Evolutionary conservation across 2,113 vertebrate genomes (phyloP), one percentile per base, ranked within the genome.

Genomic region (Lynx canadensis): DNA sequence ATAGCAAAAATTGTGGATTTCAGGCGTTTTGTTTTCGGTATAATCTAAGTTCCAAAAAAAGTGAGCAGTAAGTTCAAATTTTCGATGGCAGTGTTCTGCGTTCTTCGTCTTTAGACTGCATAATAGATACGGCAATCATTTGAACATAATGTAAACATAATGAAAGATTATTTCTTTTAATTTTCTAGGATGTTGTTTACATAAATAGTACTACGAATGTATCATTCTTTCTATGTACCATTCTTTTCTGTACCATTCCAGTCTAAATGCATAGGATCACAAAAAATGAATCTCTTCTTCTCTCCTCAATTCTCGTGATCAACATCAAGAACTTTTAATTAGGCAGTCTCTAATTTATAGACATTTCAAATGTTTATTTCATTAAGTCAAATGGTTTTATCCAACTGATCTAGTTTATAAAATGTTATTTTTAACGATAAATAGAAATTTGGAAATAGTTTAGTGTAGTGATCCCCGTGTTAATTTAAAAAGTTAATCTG

Each of bases 351-450:
- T 95, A 55, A 87, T 69, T 88, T 94, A 12, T 19, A 94, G 3
- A 84, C 55, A 12, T 55, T 96, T 16, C 63, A 87, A 19, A 74
- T 95, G 14, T 87, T 96, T 52, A 71, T 69, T 90, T 95, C 71
- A 89, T 84, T 94, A 71, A 71, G 36, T 94, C 33, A 91, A 27
- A 85, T 52, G 15, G 25, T 71, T 76, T 71, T 71, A 82, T 82
- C 41, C 85, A 88, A 45, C 45, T 55, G 2, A 36, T 57, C 11
- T 89, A 78, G 81, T 66, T 92, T 95, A 74, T 74, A 78, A 25
- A 95, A 95, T 76, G 15, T 79, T 69, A 84, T 38, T 96, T 94
- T 90, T 91, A 94, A 63, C 27, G 90, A 79, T 38, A 93, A 94
- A 66, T 52, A 91, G 13, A 23, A 89, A 52, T 89, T 95, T 55